phyloP scores from a whole-genome alignment of 2,797 vertebrate species.

The Adelosebastes latens region DNA sequence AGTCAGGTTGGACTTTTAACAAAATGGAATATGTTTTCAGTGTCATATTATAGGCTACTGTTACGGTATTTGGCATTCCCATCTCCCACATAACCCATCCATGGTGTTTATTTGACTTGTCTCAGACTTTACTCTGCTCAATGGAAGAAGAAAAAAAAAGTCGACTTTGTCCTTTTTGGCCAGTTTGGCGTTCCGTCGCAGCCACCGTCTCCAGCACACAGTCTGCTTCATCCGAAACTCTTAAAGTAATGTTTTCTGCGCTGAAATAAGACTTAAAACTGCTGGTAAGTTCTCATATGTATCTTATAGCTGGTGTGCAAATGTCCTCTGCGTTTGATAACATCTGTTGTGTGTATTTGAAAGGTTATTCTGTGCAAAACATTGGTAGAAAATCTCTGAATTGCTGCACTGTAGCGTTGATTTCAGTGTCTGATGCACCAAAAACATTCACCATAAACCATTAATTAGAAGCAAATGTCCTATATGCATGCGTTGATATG shows the following conservation, averaged over 20 bases:
- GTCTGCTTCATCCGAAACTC: conserved; percentile 7
- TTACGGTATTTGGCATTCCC: neutral
- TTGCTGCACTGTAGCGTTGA: neutral
- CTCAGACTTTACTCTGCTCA: neutral
- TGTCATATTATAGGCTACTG: neutral
- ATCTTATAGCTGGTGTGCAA: rapidly evolving
- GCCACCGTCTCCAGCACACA: conserved; percentile 16
- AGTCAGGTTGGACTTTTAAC: neutral
- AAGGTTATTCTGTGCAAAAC: neutral
- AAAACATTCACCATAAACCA: neutral
- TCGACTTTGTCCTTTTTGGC: conserved; percentile 65
- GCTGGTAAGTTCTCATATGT: conserved; percentile 10
- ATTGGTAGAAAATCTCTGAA: neutral
- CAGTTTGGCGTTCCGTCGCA: conserved; percentile 55
- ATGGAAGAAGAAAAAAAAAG: neutral
- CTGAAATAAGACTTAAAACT: neutral
- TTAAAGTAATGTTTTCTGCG: neutral
- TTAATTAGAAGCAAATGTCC: too few species aligned
- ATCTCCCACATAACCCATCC: rapidly evolving
- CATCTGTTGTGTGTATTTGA: neutral
- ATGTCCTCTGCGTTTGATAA: rapidly evolving
- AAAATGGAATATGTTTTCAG: neutral
- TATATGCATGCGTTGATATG: neutral
- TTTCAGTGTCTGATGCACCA: neutral
- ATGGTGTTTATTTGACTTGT: neutral